Percentiles rank a stretch among this genome's conserved stretches.
These are phyloP conservation scores for Macrotrachela quadricornifera DNA, from an alignment of 1,140 invertebrate species.

Conservation along the genomic window DNA sequence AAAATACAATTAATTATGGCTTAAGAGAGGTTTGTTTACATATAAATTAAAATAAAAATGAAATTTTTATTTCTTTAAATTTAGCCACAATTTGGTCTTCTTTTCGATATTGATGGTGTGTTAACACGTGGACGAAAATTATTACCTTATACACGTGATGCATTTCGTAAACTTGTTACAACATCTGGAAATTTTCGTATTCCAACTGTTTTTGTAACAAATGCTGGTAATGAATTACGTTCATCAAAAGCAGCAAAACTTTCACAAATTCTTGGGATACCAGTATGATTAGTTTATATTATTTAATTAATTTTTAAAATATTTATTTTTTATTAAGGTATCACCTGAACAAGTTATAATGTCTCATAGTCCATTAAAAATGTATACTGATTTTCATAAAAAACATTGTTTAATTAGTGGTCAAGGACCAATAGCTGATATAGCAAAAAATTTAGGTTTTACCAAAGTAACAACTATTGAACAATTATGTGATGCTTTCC, in stretches of 20 bases:
- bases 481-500: slow-evolving; percentile 39
- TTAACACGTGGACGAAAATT: slow-evolving; percentile 24
- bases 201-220: slow-evolving; percentile 29
- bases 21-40: too few species aligned
- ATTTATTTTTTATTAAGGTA: slow-evolving; percentile 23
- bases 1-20: too few species aligned
- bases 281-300: slow-evolving; percentile 14
- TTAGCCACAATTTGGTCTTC: slow-evolving; percentile 20
- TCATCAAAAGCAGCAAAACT: slow-evolving; percentile 27
- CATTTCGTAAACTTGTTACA: slow-evolving; percentile 21
- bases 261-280: slow-evolving; percentile 23
- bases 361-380: slow-evolving; percentile 45
- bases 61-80: too few species aligned
- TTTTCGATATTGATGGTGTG: slow-evolving; percentile 33
- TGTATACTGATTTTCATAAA: slow-evolving; percentile 42
- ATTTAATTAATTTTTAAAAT: not conserved
- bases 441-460: slow-evolving; percentile 47
- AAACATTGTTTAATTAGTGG: slow-evolving; percentile 45
- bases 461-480: slow-evolving; percentile 41
- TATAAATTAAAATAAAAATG: too few species aligned
- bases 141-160: slow-evolving; percentile 22
- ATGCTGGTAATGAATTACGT: slow-evolving; percentile 27
- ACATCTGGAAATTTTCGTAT: slow-evolving; percentile 20
- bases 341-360: slow-evolving; percentile 44
- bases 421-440: slow-evolving; percentile 43